Evolutionary conservation across 1,140 invertebrate species (phyloP), one percentile per base, ranked within the genome.

Genomic region (Drosophila paulistorum): DNA sequence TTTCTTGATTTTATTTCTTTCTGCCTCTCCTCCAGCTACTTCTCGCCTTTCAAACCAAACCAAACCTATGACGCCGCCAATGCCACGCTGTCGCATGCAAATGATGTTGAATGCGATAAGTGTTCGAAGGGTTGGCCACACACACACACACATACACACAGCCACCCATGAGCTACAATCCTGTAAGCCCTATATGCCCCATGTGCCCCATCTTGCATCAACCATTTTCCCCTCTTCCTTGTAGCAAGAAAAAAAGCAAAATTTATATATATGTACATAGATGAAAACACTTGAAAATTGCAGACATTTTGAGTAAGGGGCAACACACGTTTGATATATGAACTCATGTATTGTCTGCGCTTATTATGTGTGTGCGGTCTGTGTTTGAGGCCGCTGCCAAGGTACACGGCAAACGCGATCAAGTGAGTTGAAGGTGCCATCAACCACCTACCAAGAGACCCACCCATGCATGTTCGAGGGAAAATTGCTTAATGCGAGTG

Each of bases 1-100:
- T 87, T 87, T 87, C 84, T 89, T 89, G 69, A 86, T 86, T 86
- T 87, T 87, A 87, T 87, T 87, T 79, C 83, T 87, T 87, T 72
- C 84, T 57, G 61, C 41, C 30, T 30, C 30, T 30, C 30, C 30
- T 30, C 2, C 26, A 30, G 0, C 26, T 30, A 4, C 26, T 26
- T 26, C 26, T 26, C 26, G 0, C 26, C 5, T 26, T 23, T 23
- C 20, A 23, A 23, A 5, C 5, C 26, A 26, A 30, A 30, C 30
- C 30, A 30, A 71, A 82, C 64, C 77, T 20, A n/a, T 20, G 45
- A 51, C 10, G 45, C 17, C 17, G 14, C 42, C 42, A 45, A 17
- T 45, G 42, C 42, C 42, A 45, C 45, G 17, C 9, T 20, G 45
- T 51, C 68, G 77, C 84, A 87, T 87, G 83, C 83, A 87, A 87